Percentiles rank a stretch among this genome's conserved stretches.
These are phyloP conservation scores for Ophion ellenae DNA, from an alignment of 2,888 invertebrate genomes.

Conservation along the genomic window DNA sequence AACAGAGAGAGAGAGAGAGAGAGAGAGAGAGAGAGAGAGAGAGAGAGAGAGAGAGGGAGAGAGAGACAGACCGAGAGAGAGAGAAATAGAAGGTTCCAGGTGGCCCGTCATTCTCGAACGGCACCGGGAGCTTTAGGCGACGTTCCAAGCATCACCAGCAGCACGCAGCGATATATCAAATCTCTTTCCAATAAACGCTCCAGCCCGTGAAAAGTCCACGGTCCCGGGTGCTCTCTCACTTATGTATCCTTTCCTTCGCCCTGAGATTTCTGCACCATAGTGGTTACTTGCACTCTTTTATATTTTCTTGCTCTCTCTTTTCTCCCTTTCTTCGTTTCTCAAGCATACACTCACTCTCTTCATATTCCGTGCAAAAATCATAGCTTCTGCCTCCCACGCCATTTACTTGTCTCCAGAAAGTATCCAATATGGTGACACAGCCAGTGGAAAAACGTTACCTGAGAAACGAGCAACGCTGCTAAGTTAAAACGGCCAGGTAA, in stretches of 20 bases:
- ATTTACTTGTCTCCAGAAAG: slow-evolving; percentile 67
- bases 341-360: not conserved
- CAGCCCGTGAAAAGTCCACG: slow-evolving; percentile 58
- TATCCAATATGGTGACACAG: slow-evolving; percentile 80
- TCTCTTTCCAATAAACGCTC: slow-evolving; percentile 79
- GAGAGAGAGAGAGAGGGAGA: too few species aligned
- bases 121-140: slow-evolving; percentile 45
- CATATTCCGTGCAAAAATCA: slow-evolving; percentile 53
- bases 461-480: slow-evolving; percentile 79
- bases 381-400: slow-evolving; percentile 26
- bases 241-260: slow-evolving; percentile 41
- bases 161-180: slow-evolving; percentile 78
- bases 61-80: not conserved
- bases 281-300: slow-evolving; percentile 46
- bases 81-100: slow-evolving; percentile 61
- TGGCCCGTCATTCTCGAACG: slow-evolving; percentile 68
- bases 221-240: slow-evolving; percentile 43
- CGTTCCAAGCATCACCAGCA: slow-evolving; percentile 54
- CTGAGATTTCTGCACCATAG: slow-evolving; percentile 31
- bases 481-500: slow-evolving; percentile 80
- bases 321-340: slow-evolving; percentile 20
- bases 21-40: too few species aligned
- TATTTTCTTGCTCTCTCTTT: not conserved
- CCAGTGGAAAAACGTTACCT: slow-evolving; percentile 75
- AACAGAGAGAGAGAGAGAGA: too few species aligned